These are phyloP conservation scores for Magallana nippona DNA, from an alignment of 2,888 invertebrate genomes.

Conservation along the genomic window DNA sequence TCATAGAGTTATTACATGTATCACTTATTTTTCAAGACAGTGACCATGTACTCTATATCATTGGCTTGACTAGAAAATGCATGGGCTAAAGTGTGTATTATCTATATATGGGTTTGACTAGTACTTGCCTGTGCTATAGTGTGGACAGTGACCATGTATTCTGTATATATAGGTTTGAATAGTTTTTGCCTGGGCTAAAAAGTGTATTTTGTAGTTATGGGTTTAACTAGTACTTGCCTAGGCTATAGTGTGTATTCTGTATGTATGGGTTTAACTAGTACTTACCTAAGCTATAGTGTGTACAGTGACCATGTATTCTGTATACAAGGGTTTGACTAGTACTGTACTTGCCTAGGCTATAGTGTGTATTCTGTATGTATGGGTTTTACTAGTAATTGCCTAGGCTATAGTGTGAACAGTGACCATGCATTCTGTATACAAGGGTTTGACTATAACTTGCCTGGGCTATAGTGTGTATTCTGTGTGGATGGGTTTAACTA, in stretches of 20 bases:
- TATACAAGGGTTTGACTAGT: not conserved
- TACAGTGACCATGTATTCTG: too few relatives aligned
- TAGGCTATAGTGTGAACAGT: not conserved
- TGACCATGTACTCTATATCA: too few relatives aligned
- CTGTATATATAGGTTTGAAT: slow-evolving; percentile 86
- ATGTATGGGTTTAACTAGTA: not conserved
- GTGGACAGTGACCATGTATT: not conserved
- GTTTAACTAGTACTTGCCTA: not conserved
- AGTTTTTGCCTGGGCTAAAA: not conserved
- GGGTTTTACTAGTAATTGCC: not conserved
- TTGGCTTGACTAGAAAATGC: not conserved
- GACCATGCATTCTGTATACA: slow-evolving; percentile 87
- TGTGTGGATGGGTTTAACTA: not conserved
- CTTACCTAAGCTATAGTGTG: not conserved
- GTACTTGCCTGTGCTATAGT: not conserved
- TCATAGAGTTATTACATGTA: too few relatives aligned
- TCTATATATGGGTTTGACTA: not conserved
- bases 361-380: too few relatives aligned
- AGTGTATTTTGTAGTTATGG: not conserved
- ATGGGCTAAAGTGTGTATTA: not conserved
- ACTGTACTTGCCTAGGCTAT: not conserved
- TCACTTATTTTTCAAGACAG: too few relatives aligned
- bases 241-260: not conserved
- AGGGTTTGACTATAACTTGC: slow-evolving; percentile 77
- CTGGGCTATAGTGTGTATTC: not conserved